Evolutionary conservation across 1,140 invertebrate genomes (phyloP), one percentile per base, ranked within the genome.

Genomic region (Brachionus plicatilis): DNA sequence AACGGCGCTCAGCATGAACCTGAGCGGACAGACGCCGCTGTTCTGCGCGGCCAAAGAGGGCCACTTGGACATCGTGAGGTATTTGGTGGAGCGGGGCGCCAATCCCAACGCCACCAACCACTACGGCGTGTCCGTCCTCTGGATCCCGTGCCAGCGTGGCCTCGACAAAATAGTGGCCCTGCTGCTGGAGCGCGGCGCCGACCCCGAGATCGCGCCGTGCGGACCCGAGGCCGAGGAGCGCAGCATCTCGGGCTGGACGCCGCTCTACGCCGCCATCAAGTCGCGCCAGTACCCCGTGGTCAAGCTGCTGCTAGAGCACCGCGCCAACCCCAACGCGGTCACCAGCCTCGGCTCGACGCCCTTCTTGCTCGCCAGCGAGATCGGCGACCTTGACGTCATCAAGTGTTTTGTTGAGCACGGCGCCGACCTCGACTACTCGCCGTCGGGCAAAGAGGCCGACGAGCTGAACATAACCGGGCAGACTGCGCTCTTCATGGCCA

Each of bases 11-110:
- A 33, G 41, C 9, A 79, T 85, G 84, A 79, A 85, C 45, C 47
- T 85, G 53, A 47, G 72, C 27, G 84, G 84, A 7, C 84, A 85
- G 43, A 99, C 97, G 11, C 96, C 96, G 5, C 91, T 99, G 6
- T 99, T 99, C 88, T 98, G 99, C 95, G 96, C 96, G 9, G 96
- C 97, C 4, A 97, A 99, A 91, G 96, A 98, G 90, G 99, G 99
- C 88, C 96, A 99, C 88, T 95, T 98, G 88, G 93, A 93, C 20
- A 95, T 99, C 72, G 96, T 99, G 65, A 94, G 94, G 87, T 94
- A 95, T 87, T 91, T 99, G 24, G 90, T 99, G 24, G 92, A 94
- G 20, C 96, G 96, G 2, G 65, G 76, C 8, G 84, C 84, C 5
- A 85, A 85, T 43, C 84, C 84, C 7, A 78, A 78, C 66, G 84